These are phyloP conservation scores for Nematolebias whitei DNA, from an alignment of 2,113 vertebrate species.

Conservation along the genomic window DNA sequence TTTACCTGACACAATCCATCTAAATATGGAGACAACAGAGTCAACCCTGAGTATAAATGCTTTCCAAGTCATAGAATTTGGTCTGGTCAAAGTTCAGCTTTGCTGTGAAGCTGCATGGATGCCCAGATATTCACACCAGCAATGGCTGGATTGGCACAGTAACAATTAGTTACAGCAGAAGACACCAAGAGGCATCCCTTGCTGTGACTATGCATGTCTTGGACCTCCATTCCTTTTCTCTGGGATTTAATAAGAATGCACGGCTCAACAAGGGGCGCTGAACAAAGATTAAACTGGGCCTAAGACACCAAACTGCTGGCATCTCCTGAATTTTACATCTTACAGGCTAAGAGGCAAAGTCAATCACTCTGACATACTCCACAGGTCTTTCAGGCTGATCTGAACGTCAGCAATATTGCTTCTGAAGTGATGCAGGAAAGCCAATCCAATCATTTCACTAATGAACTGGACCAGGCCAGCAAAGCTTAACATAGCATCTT, in stretches of 20 bases:
- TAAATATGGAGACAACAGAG: conserved; percentile 35
- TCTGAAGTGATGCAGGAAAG: conserved; percentile 53
- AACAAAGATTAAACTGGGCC: conserved; percentile 55
- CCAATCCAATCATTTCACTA: conserved; percentile 31
- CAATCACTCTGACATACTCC: conserved; percentile 43
- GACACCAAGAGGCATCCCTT: conserved; percentile 26
- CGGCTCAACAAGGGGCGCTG: conserved; percentile 46
- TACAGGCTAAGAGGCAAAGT: conserved; percentile 25
- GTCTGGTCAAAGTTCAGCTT: conserved; percentile 23
- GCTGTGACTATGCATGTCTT: conserved; percentile 61
- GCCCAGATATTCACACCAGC: conserved; percentile 30
- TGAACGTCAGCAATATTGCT: conserved; percentile 22
- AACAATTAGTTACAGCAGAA: conserved; percentile 58
- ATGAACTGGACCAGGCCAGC: conserved; percentile 54
- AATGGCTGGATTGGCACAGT: conserved; percentile 37
- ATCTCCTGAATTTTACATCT: conserved; percentile 57
- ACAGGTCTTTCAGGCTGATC: conserved; percentile 45
- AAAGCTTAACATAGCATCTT: conserved; percentile 36
- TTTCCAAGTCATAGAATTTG: conserved; percentile 30
- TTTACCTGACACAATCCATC: conserved; percentile 32
- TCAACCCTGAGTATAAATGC: conserved; percentile 16
- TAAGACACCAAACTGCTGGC: conserved; percentile 50
- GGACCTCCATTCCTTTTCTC: conserved; percentile 33
- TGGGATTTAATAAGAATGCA: conserved; percentile 61
- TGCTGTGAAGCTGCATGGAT: conserved; percentile 33